These are phyloP conservation scores for Amphimallon solstitiale DNA, from an alignment of 2,888 invertebrate genomes.

Conservation along the genomic window DNA sequence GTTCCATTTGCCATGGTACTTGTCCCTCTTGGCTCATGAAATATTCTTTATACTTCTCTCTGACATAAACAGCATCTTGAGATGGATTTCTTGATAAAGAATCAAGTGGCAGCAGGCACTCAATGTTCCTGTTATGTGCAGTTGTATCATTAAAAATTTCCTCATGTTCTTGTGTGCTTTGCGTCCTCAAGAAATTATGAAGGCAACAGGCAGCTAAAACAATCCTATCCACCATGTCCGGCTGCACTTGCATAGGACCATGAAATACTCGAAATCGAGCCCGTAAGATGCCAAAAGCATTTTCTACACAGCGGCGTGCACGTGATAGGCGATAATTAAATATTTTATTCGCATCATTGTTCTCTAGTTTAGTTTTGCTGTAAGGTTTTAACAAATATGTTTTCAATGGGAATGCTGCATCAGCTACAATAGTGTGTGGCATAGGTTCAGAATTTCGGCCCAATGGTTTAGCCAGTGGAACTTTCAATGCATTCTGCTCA, in stretches of 20 bases:
- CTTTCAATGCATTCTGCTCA: slow-evolving; percentile 13
- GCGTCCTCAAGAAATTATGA: not conserved
- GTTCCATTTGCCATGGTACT: no score
- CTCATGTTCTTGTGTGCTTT: no score
- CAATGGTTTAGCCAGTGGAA: slow-evolving; percentile 9
- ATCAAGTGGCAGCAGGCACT: no score
- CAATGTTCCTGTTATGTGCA: no score
- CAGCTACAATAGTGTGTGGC: slow-evolving; percentile 28
- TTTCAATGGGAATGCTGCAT: slow-evolving; percentile 32
- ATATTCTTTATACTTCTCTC: no score
- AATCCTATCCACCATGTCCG: slow-evolving; percentile 8
- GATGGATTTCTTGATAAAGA: no score
- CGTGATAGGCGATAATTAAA: slow-evolving; percentile 32
- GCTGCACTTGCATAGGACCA: slow-evolving; percentile 6
- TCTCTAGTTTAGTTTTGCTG: slow-evolving; percentile 7
- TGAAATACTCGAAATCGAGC: slow-evolving; percentile 23
- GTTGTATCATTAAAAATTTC: no score
- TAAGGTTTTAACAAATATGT: slow-evolving; percentile 25
- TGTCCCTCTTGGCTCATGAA: no score
- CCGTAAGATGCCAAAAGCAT: slow-evolving; percentile 3
- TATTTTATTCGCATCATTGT: slow-evolving; percentile 31
- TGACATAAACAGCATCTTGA: no score
- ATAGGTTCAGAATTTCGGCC: slow-evolving; percentile 14
- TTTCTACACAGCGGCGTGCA: slow-evolving; percentile 27
- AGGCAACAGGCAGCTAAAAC: slow-evolving; percentile 6